Conservation (phyloP, 2,113 vertebrate species). For the Amphiprion percula region DNA sequence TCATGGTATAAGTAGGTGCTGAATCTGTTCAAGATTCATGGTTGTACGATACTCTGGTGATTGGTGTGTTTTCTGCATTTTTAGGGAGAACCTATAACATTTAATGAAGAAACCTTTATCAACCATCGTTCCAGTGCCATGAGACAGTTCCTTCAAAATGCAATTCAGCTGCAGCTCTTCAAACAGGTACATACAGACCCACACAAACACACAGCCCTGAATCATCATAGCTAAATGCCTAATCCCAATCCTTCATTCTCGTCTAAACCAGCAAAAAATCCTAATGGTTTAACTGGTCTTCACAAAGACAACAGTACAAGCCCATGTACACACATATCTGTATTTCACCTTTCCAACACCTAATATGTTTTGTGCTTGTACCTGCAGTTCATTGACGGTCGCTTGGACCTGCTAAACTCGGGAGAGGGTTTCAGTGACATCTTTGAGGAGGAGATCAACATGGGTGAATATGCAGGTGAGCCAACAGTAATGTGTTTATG, state of each 20-base stretch:
- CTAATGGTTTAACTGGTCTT: too few relatives aligned
- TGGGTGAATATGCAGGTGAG: constrained; percentile 95
- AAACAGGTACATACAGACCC: constrained; percentile 87
- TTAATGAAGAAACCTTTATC: constrained; percentile 92
- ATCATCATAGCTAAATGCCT: neutral
- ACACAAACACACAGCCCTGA: neutral
- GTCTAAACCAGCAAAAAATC: too few relatives aligned
- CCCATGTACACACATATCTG: too few relatives aligned
- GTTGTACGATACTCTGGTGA: neutral
- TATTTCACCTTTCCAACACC: too few relatives aligned
- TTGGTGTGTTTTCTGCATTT: constrained; percentile 15
- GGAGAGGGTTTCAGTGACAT: constrained; percentile 97
- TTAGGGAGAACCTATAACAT: constrained; percentile 96
- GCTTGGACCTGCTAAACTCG: constrained; percentile 94
- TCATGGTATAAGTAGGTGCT: too few relatives aligned
- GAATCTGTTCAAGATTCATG: too few relatives aligned
- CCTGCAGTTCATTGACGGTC: constrained; percentile 94
- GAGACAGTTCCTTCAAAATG: constrained; percentile 96
- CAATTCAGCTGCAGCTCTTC: constrained; percentile 97
- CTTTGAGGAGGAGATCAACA: constrained; percentile 98
- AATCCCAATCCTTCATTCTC: too few relatives aligned
- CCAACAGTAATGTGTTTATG: neutral
- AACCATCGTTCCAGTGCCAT: constrained; percentile 95
- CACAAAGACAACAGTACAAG: too few relatives aligned
- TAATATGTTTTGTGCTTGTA: constrained; percentile 9